Base-by-base conservation (phyloP, 2,888 invertebrate species). In the Meteorus cinctellus region DNA sequence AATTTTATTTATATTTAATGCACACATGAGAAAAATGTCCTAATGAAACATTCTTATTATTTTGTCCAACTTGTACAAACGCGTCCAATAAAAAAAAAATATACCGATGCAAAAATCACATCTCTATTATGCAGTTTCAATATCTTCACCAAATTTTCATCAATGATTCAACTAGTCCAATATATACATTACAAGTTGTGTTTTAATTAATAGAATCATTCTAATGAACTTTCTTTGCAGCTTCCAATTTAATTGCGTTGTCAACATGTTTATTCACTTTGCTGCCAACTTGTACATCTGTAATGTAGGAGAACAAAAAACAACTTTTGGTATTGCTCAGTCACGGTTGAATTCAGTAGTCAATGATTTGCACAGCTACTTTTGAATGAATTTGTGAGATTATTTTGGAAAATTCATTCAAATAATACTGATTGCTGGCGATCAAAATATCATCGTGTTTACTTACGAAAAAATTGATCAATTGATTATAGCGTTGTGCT, bases 1-100 rank as follows among this genome's bases (percentile, higher is more conserved):
- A 74, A 78, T 78, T 78, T 79, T 70, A 80, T 82, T 82, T 81
- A 72, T 78, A 76, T 78, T 74, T 75, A 72, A 76, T 77, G 69
- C 75, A 76, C 65, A 36, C 73, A 66, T 63, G 74, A 77, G n/a
- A 55, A 19, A 55, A 77, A 51, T 62, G 62, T 72, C 67, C 66
- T 68, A 72, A 75, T 19, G 60, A 73, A 65, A 65, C 75, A 77
- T 77, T 68, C 48, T 31, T 63, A 68, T 77, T 75, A 79, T 72
- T 55, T 74, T 71, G 75, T 78, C 75, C 75, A 19, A 68, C 77
- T 77, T 80, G 80, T 81, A 81, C 77, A 81, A 78, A 77, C 74
- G 70, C 78, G 75, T 81, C 72, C 65, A 80, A 81, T 80, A 79
- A 81, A 79, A 66, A 66, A 63, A 71, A 65, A 41, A 59, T 41